Evolutionary conservation across 2,797 vertebrate species (phyloP), one percentile per base, ranked within the genome.

Genomic region (Esox masquinongy): DNA sequence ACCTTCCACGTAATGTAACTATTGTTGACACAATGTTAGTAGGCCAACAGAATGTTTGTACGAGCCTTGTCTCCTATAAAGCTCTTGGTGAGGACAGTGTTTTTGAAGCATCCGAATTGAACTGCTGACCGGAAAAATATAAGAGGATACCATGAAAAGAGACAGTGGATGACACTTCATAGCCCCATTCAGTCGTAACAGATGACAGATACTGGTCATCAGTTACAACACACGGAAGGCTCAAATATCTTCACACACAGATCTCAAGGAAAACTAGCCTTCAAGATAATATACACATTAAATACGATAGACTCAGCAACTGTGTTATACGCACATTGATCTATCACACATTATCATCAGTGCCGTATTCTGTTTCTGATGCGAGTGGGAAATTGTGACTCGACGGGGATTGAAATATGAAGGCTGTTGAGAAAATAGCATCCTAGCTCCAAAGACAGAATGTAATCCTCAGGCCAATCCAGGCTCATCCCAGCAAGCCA

Each of bases 381-480:
- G 53, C 53, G 8, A 22, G n/a, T 9, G n/a, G 19, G 0, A 22
- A 56, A 56, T 47, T 2, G 29, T 34, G 26, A 8, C 31, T 63
- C 24, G 7, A 34, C 17, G 64, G 26, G 61, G 64, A 36, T 66
- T 66, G 16, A 66, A 34, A 66, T 66, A 29, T 36, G 43, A 36
- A 68, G 67, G 67, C 19, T 43, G 36, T 68, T 68, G 34, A 39
- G 36, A 22, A 72, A 29, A 31, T 17, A 31, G 64, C 29, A 51
- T 16, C 16, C 12, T 68, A 39, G 83, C 85, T 74, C 73, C 43
- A 70, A 85, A 85, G 84, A 88, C 85, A 88, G 86, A 88, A 84
- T 81, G 80, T 88, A 89, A 90, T 91, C 90, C 88, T 89, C 83
- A 70, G 74, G 87, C 56, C 87, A 88, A 90, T 91, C 85, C 86